These are phyloP conservation scores for Laupala kohalensis DNA, from an alignment of 1,140 invertebrate genomes.

Conservation along the genomic window DNA sequence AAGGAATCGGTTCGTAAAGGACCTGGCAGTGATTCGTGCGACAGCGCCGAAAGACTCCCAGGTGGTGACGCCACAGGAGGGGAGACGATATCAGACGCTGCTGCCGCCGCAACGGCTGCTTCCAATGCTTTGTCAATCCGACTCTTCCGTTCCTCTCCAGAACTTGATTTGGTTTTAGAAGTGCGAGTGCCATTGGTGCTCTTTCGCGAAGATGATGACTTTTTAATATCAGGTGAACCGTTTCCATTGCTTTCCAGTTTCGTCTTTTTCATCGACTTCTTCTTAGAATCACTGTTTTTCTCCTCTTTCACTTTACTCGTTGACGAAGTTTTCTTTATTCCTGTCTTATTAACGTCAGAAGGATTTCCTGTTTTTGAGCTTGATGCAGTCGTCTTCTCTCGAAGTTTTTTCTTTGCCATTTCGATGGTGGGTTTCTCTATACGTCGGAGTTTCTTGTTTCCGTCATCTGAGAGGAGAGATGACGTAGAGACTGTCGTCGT, in stretches of 20 bases:
- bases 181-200: background rate
- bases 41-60: background rate
- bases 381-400: background rate
- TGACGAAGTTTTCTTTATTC: background rate
- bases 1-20: background rate
- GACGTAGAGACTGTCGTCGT: too few species aligned
- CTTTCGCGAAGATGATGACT: background rate
- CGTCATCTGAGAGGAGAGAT: background rate
- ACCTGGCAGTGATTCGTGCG: background rate
- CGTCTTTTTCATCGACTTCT: background rate
- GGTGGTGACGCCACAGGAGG: background rate
- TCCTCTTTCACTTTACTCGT: background rate
- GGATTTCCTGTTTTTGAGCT: background rate
- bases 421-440: background rate
- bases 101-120: too few species aligned
- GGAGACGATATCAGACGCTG: background rate
- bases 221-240: background rate
- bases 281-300: background rate
- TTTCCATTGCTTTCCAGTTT: background rate
- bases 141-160: background rate
- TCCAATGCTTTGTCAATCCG: background rate
- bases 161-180: background rate
- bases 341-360: background rate
- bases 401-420: background rate
- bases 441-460: background rate